Evolutionary conservation across 2,888 invertebrate species (phyloP).

Genomic region (Thysanoteuthis rhombus): DNA sequence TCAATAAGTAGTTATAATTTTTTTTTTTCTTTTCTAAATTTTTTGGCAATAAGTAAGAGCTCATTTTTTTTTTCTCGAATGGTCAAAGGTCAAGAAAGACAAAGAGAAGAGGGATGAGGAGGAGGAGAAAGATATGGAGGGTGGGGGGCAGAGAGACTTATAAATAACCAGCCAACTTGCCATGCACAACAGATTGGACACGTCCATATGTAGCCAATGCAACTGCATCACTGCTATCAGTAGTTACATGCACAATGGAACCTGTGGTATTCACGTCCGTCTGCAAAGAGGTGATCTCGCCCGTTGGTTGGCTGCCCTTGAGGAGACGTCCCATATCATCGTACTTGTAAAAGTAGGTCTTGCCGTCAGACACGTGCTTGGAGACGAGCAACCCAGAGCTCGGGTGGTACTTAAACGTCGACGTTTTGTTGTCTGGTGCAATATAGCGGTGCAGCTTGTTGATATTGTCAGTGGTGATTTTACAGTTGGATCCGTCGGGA

Average conservation of each 20-base stretch:
- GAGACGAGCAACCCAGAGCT: conserved; percentile 83
- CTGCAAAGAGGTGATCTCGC: conserved; percentile 80
- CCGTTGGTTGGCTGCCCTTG: conserved; percentile 88
- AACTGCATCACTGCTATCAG: conserved; percentile 64
- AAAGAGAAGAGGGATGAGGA: neutral
- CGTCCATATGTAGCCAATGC: conserved; percentile 67
- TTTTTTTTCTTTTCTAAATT: no score
- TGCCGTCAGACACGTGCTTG: conserved; percentile 70
- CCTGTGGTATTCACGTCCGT: conserved; percentile 66
- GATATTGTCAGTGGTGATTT: conserved; percentile 88
- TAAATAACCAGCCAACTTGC: conserved; percentile 53
- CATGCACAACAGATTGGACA: conserved; percentile 67
- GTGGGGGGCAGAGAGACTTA: neutral
- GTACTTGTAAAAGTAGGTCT: conserved; percentile 91
- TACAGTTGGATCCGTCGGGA: conserved; percentile 57
- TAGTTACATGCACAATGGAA: conserved; percentile 66
- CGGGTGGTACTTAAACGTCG: conserved; percentile 90
- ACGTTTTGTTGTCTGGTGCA: conserved; percentile 92
- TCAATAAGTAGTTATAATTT: neutral
- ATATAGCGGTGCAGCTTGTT: conserved; percentile 86
- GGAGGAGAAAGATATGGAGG: neutral
- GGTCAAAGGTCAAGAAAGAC: neutral
- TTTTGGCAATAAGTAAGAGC: neutral
- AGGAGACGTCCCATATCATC: conserved; percentile 88
- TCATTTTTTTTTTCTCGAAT: neutral